Conservation (phyloP, 2,113 vertebrate genomes). For the Macquaria ambigua region DNA sequence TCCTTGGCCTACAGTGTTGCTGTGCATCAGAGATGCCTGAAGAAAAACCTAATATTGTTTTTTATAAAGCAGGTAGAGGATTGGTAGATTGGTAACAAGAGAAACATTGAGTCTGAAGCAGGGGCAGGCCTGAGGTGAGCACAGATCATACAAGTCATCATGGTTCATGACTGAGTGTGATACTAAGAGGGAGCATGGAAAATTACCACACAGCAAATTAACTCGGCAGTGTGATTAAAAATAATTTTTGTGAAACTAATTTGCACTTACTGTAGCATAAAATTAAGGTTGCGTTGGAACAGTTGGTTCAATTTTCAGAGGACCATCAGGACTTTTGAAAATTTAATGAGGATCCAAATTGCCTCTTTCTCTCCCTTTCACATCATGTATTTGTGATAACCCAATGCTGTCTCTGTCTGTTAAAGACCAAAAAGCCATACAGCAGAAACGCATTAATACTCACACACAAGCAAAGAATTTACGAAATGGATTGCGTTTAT, state of each 20-base stretch:
- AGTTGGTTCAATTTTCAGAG: conserved; percentile 82
- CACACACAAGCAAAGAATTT: background rate
- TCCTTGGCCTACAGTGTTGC: background rate
- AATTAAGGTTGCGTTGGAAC: conserved; percentile 83
- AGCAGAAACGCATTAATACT: conserved; percentile 2
- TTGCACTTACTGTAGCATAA: conserved; percentile 87
- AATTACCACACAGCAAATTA: conserved; percentile 83
- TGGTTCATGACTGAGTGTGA: conserved; percentile 66
- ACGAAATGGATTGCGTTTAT: conserved; percentile 14
- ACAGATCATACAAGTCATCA: conserved; percentile 62
- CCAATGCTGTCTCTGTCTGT: conserved; percentile 34
- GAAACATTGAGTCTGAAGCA: background rate
- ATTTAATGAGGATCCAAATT: conserved; percentile 84
- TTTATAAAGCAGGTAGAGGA: background rate
- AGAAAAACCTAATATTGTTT: background rate
- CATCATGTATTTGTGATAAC: conserved; percentile 63
- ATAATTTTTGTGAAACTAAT: conserved; percentile 84
- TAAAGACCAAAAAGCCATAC: conserved; percentile 47
- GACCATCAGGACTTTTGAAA: conserved; percentile 84
- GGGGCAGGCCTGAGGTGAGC: conserved; percentile 19
- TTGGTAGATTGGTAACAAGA: background rate
- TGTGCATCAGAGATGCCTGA: background rate
- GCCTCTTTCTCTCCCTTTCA: conserved; percentile 66
- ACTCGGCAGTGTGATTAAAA: conserved; percentile 83
- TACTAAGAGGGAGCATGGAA: conserved; percentile 68